Evolutionary conservation across 2,888 invertebrate genomes (phyloP).

Genomic region (Macrosoma leucophasiata): DNA sequence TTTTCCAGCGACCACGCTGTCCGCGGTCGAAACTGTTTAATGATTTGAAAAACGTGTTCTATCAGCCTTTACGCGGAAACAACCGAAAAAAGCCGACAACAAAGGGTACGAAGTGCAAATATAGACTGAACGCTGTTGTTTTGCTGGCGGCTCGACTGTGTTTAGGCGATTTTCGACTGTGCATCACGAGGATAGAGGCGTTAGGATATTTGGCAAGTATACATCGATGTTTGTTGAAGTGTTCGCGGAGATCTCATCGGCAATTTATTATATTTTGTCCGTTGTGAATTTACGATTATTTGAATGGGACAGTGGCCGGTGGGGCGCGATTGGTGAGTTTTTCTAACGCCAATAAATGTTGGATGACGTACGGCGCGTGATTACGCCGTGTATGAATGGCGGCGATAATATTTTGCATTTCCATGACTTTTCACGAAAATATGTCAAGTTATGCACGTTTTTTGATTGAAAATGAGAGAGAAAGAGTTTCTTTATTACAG

Average conservation of each 20-base stretch:
- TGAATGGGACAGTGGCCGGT: conserved; percentile 62
- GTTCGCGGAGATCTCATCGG: conserved; percentile 71
- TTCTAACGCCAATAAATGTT: conserved; percentile 67
- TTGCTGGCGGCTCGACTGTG: conserved; percentile 26
- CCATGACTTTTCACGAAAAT: too few species aligned
- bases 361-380: conserved; percentile 29
- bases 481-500: too few species aligned
- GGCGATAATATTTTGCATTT: conserved; percentile 29
- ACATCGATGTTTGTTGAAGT: conserved; percentile 42
- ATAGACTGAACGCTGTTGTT: conserved; percentile 53
- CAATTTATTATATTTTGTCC: conserved; percentile 76
- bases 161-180: conserved; percentile 35
- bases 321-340: conserved; percentile 56
- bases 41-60: conserved; percentile 77
- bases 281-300: conserved; percentile 74
- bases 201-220: conserved; percentile 25
- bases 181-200: conserved; percentile 21
- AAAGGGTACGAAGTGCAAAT: conserved; percentile 71
- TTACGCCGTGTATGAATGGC: conserved; percentile 32
- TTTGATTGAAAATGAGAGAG: too few species aligned
- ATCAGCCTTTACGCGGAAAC: conserved; percentile 73
- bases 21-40: conserved; percentile 73
- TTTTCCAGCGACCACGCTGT: conserved; percentile 50
- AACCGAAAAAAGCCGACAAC: conserved; percentile 72
- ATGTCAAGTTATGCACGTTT: too few species aligned